These are phyloP conservation scores for Megaceryle maxima DNA, from an alignment of 2,113 vertebrate genomes.

Conservation along the genomic window DNA sequence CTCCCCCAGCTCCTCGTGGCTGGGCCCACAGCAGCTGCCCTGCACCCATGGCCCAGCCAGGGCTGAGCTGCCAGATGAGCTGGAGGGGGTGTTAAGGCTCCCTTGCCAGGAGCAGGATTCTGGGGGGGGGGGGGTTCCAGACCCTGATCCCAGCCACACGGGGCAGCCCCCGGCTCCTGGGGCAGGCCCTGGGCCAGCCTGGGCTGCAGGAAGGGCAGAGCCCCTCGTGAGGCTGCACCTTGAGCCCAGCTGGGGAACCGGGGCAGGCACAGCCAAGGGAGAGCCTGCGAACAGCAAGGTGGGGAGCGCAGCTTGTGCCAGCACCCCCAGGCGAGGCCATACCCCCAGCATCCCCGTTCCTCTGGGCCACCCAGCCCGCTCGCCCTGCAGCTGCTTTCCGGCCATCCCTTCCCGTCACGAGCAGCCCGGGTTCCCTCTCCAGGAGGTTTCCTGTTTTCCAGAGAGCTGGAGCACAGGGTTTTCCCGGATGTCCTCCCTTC, in stretches of 20 bases:
- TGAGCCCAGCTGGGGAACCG: fast-evolving
- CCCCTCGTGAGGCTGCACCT: fast-evolving
- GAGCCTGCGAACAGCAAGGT: neutral
- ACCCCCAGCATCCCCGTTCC: neutral
- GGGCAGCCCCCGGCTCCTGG: neutral
- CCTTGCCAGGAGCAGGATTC: neutral
- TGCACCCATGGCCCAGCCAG: neutral
- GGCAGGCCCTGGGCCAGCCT: fast-evolving
- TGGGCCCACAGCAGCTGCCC: neutral
- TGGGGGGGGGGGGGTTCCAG: fast-evolving
- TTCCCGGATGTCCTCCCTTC: neutral
- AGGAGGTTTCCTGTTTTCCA: slow-evolving; percentile 45
- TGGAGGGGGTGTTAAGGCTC: neutral
- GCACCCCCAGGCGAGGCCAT: neutral
- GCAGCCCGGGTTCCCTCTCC: neutral
- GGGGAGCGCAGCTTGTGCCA: neutral
- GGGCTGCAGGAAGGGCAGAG: neutral
- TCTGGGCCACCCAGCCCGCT: neutral
- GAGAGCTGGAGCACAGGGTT: neutral
- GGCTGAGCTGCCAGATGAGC: neutral
- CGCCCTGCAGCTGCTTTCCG: neutral
- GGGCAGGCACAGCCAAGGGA: neutral
- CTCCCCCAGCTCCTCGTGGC: neutral
- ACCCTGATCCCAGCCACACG: neutral
- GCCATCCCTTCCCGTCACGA: neutral